phyloP scores from a whole-genome alignment of 2,888 invertebrate species.

The Acleris sparsana region DNA sequence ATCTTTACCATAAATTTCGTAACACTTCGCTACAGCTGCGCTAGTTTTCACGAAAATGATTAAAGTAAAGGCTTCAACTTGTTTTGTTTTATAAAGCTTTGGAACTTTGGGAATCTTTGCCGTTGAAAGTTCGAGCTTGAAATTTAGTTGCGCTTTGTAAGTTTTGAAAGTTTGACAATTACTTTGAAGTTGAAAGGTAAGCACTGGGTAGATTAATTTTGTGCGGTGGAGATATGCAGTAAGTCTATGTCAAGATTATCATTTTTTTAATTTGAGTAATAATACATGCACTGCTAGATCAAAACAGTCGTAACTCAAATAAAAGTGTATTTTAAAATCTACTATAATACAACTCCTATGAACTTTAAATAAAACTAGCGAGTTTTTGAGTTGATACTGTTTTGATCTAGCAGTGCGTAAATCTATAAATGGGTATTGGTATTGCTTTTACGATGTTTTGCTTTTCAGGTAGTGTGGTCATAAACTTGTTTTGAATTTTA shows the following conservation, averaged over 20 bases:
- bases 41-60: constrained; percentile 24
- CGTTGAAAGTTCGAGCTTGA: constrained; percentile 10
- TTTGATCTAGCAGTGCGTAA: too few relatives aligned
- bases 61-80: constrained; percentile 24
- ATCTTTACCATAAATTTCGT: constrained; percentile 1
- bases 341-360: too few relatives aligned
- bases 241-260: neutral
- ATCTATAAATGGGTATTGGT: too few relatives aligned
- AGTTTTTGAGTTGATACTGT: too few relatives aligned
- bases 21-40: constrained; percentile 1
- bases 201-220: neutral
- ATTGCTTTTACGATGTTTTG: too few relatives aligned
- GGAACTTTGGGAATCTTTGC: constrained; percentile 25
- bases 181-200: constrained; percentile 1
- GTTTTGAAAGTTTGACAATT: constrained; percentile 14
- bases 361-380: too few relatives aligned
- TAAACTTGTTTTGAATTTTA: too few relatives aligned
- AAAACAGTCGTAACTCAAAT: too few relatives aligned
- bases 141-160: constrained; percentile 24
- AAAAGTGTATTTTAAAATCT: too few relatives aligned
- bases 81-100: constrained; percentile 23
- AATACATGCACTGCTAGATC: too few relatives aligned
- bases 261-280: too few relatives aligned
- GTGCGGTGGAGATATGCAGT: neutral
- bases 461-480: too few relatives aligned